These are phyloP conservation scores for Ceramica pisi DNA, from an alignment of 2,888 invertebrate genomes.

Conservation along the genomic window DNA sequence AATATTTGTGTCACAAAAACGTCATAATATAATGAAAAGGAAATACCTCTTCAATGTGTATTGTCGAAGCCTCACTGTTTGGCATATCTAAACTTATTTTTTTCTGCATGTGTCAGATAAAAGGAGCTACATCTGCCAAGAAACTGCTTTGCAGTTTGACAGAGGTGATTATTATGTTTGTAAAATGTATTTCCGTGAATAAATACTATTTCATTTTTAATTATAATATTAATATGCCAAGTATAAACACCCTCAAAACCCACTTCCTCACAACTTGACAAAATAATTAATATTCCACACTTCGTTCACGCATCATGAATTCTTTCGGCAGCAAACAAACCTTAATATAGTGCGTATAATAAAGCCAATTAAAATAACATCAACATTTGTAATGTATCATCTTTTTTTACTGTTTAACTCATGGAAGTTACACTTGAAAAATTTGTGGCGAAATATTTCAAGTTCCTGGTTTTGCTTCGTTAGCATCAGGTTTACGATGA, in stretches of 20 bases:
- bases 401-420: background rate
- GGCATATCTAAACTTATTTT: no score
- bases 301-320: slow-evolving; percentile 46
- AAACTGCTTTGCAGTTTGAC: no score
- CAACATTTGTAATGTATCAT: background rate
- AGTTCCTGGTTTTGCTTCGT: background rate
- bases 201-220: no score
- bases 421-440: background rate
- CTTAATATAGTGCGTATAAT: slow-evolving; percentile 11
- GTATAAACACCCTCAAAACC: background rate
- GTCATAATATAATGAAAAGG: no score
- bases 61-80: no score
- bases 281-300: slow-evolving; percentile 35
- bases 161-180: no score
- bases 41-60: no score
- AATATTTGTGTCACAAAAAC: no score
- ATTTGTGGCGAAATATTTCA: background rate
- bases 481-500: background rate
- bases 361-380: slow-evolving; percentile 23
- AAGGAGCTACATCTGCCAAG: no score
- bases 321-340: slow-evolving; percentile 12
- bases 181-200: no score
- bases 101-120: no score
- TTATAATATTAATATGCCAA: background rate
- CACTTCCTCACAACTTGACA: slow-evolving; percentile 3